Evolutionary conservation across 1,140 invertebrate species (phyloP).

Genomic region (Colletes latitarsis): DNA sequence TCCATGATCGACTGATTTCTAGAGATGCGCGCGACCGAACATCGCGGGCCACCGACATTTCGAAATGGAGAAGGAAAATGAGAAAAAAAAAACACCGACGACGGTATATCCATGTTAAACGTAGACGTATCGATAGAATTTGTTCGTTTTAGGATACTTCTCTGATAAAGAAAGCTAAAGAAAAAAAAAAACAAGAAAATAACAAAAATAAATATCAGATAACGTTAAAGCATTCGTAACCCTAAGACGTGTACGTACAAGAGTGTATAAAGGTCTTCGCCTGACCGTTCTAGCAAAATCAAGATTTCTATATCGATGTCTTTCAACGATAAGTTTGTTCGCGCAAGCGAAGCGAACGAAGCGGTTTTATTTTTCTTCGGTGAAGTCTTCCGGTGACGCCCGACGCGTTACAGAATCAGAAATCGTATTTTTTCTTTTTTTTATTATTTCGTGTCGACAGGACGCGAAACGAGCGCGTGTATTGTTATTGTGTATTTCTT

Average conservation of each 20-base stretch:
- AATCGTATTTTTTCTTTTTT: conserved; percentile 6
- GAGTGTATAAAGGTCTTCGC: conserved; percentile 33
- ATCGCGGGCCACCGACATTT: conserved; percentile 55
- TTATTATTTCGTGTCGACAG: not conserved
- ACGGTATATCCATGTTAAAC: conserved; percentile 76
- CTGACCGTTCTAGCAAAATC: conserved; percentile 59
- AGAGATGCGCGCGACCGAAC: conserved; percentile 49
- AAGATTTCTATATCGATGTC: conserved; percentile 76
- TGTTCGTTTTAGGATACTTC: conserved; percentile 77
- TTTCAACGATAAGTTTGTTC: conserved; percentile 71
- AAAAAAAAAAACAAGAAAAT: conserved; percentile 43
- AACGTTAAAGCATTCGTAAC: conserved; percentile 68
- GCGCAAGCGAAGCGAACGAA: conserved; percentile 5
- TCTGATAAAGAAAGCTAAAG: conserved; percentile 60
- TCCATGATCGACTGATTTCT: conserved; percentile 44
- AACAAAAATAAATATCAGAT: conserved; percentile 63
- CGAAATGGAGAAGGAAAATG: conserved; percentile 18
- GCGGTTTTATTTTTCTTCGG: conserved; percentile 15
- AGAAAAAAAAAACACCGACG: conserved; percentile 49
- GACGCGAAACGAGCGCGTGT: not conserved
- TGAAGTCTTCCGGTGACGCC: conserved; percentile 42
- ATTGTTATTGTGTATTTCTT: conserved; percentile 43
- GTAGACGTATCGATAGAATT: conserved; percentile 76
- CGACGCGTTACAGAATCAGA: conserved; percentile 30
- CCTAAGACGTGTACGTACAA: conserved; percentile 57